Base-by-base conservation (phyloP, 2,113 vertebrate genomes). In the Oncorhynchus masou region DNA sequence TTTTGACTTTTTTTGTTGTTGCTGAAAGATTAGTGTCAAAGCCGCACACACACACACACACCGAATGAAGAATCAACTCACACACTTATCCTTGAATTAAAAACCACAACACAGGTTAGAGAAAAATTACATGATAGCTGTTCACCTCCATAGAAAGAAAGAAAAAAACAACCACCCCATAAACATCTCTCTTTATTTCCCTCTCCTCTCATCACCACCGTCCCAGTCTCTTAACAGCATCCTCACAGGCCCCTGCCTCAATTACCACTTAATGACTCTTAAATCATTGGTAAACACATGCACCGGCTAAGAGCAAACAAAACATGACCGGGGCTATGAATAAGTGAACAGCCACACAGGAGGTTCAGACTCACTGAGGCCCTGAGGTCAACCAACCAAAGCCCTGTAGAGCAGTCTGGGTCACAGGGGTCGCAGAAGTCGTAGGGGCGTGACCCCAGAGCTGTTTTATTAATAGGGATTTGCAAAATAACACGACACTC, bases 281-380 rank as follows among this genome's bases (percentile, higher is more conserved):
- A 92, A 93, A 90, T 81, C 88, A 91, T 92, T 92, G 87, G 81
- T 91, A 92, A 93, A 91, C 82, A 87, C 89, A 93, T 89, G 84
- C 87, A 85, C 24, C 12, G 57, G 12, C 16, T 19, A 16, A 54
- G 51, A 54, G 51, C 51, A 54, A 54, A 54, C 51, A 19, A 51
- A 45, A 71, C 59, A 62, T 62, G 19, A 62, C 16, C 39, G 2
- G 39, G 29, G 19, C 78, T 84, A 81, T 88, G 81, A 89, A 91
- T 89, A 91, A 85, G 84, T 72, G 20, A 89, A 86, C 59, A 80
- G 81, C 81, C 79, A 75, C 64, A 70, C 78, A 13, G 24, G 48
- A 20, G 16, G 0, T 15, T 12, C 27, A 16, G 59, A n/a, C 59
- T 3, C 59, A 22, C n/a, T 9, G 51, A 16, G 51, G 3, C 59